Percentiles rank a stretch among this genome's conserved stretches.
Conservation (phyloP, 1,140 invertebrate species). For the Lordiphosa collinella region DNA sequence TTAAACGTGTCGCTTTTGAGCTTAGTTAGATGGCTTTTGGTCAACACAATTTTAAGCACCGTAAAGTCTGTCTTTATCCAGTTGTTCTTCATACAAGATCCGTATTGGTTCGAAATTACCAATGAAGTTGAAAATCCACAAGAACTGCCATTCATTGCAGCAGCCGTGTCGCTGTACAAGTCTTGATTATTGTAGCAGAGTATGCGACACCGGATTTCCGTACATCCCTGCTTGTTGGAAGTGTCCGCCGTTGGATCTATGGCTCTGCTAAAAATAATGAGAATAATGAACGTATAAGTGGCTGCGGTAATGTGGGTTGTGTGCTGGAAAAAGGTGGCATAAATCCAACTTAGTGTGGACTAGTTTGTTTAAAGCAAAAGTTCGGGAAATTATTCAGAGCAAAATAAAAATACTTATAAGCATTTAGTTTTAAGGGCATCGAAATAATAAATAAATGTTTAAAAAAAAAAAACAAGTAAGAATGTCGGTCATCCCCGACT, state of each 20-base stretch:
- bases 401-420: too few relatives aligned
- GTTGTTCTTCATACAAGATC: slow-evolving; percentile 8
- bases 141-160: slow-evolving; percentile 3
- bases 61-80: slow-evolving; percentile 22
- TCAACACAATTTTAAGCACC: slow-evolving; percentile 28
- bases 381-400: too few relatives aligned
- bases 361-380: too few relatives aligned
- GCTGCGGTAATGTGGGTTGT: too few relatives aligned
- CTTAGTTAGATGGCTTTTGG: slow-evolving; percentile 13
- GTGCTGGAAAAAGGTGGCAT: too few relatives aligned
- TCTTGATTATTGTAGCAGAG: slow-evolving; percentile 7
- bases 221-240: slow-evolving; percentile 3
- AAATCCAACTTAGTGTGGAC: too few relatives aligned
- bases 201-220: slow-evolving; percentile 24
- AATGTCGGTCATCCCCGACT: too few relatives aligned
- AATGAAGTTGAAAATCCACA: slow-evolving; percentile 17
- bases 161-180: slow-evolving; percentile 16
- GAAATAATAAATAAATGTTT: too few relatives aligned
- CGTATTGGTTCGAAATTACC: slow-evolving; percentile 15
- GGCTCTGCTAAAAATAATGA: slow-evolving; percentile 4
- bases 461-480: too few relatives aligned
- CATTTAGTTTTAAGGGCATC: too few relatives aligned
- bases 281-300: background rate
- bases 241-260: background rate
- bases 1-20: slow-evolving; percentile 41